A percentile compares a stretch with the other conserved stretches of the same genome.
Conservation (phyloP, 2,113 vertebrate species). For the Chamaetylas fuelleborni region DNA sequence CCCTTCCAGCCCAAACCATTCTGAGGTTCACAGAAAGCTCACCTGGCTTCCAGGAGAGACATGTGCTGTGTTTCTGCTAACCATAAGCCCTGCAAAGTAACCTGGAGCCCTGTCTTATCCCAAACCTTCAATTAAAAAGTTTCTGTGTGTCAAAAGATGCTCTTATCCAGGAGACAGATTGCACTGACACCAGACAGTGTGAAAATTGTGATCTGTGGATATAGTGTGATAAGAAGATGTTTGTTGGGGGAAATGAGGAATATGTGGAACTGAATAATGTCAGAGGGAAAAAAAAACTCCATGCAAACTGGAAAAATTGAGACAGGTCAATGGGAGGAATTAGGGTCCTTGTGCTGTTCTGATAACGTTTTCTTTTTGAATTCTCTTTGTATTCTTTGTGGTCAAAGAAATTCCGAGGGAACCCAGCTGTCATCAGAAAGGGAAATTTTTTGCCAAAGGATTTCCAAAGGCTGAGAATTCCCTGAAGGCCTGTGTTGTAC, state of each 20-base stretch:
- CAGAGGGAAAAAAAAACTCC: background rate
- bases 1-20: background rate
- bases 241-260: background rate
- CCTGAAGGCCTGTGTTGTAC: background rate
- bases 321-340: background rate
- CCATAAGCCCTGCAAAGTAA: background rate
- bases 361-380: background rate
- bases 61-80: rapidly evolving
- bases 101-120: rapidly evolving
- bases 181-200: rapidly evolving
- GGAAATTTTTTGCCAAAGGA: background rate
- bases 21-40: background rate
- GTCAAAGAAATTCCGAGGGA: background rate
- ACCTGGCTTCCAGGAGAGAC: background rate
- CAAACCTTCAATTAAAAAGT: background rate
- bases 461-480: background rate
- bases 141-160: background rate
- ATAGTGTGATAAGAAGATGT: background rate
- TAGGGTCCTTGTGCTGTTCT: background rate
- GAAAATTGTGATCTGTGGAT: rapidly evolving
- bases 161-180: background rate
- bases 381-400: rapidly evolving
- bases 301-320: background rate
- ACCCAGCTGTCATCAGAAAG: background rate
- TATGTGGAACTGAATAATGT: background rate